Evolutionary conservation across 2,888 invertebrate species (phyloP).

Genomic region (Eupeodes luniger): DNA sequence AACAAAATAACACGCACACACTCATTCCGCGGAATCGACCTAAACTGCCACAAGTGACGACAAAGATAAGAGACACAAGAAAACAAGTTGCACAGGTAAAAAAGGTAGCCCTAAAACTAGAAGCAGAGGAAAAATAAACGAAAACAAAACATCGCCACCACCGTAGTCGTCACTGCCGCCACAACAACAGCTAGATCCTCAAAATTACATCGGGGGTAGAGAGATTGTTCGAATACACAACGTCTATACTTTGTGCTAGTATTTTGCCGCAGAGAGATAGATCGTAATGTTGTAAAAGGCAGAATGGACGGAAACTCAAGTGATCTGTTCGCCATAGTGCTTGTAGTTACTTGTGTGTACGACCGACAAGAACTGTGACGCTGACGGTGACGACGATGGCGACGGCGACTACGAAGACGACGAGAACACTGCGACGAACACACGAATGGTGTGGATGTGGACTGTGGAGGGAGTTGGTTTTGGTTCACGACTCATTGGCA

Average conservation of each 20-base stretch:
- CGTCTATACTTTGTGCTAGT: slow-evolving; percentile 6
- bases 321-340: slow-evolving; percentile 15
- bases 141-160: slow-evolving; percentile 12
- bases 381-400: background rate
- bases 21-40: slow-evolving; percentile 7
- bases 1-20: slow-evolving; percentile 38
- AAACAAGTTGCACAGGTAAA: slow-evolving; percentile 64
- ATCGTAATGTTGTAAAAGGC: slow-evolving; percentile 29
- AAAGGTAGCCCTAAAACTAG: slow-evolving; percentile 46
- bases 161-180: slow-evolving; percentile 15
- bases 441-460: background rate
- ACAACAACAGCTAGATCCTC: slow-evolving; percentile 45
- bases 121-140: slow-evolving; percentile 29
- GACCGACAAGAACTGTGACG: slow-evolving; percentile 5
- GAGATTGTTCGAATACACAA: slow-evolving; percentile 6
- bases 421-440: slow-evolving; percentile 8
- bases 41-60: slow-evolving; percentile 41
- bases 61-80: slow-evolving; percentile 57
- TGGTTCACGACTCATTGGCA: slow-evolving; percentile 62
- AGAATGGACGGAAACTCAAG: slow-evolving; percentile 39
- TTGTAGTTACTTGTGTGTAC: slow-evolving; percentile 48
- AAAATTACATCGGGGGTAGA: slow-evolving; percentile 46
- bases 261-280: slow-evolving; percentile 37
- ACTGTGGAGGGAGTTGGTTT: slow-evolving; percentile 55
- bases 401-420: background rate